A percentile compares a stretch with the other conserved stretches of the same genome.
These are phyloP conservation scores for Epizoanthus illoricatus DNA, from an alignment of 92 coral and sea anemone genomes.

Conservation along the genomic window DNA sequence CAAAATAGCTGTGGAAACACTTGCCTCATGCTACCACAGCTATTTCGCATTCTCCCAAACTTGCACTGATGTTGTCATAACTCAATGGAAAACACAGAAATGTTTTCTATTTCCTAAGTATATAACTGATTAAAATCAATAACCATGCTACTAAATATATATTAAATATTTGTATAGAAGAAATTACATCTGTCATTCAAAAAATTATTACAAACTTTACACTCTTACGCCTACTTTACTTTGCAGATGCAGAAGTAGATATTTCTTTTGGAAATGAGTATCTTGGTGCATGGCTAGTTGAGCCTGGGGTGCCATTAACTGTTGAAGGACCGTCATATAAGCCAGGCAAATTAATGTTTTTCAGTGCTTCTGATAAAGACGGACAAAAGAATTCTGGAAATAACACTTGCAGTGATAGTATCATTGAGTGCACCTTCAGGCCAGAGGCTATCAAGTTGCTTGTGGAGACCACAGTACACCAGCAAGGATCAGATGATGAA, in stretches of 20 bases:
- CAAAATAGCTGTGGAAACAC: neutral
- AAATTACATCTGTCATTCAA: too few relatives aligned
- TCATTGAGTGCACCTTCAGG: neutral
- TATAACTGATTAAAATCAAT: neutral
- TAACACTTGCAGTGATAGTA: neutral
- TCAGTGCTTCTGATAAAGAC: neutral
- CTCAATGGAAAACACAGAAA: too few relatives aligned
- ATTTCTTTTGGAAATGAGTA: neutral
- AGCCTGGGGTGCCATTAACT: neutral
- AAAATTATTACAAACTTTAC: too few relatives aligned
- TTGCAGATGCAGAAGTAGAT: slow-evolving; percentile 26
- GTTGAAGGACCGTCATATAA: slow-evolving; percentile 14
- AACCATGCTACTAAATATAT: neutral
- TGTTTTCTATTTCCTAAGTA: neutral
- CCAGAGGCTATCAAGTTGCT: slow-evolving; percentile 10
- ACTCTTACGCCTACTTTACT: too few relatives aligned
- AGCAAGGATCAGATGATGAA: neutral
- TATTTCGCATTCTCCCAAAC: too few relatives aligned
- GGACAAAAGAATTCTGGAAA: neutral
- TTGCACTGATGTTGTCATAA: too few relatives aligned
- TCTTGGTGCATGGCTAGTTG: slow-evolving; percentile 1
- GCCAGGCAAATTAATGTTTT: slow-evolving; percentile 1
- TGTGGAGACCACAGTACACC: slow-evolving; percentile 6
- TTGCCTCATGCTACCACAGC: slow-evolving; percentile 3
- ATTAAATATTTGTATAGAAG: too few relatives aligned